phyloP scores from a whole-genome alignment of 2,888 invertebrate genomes.

The Athrips mouffetella region DNA sequence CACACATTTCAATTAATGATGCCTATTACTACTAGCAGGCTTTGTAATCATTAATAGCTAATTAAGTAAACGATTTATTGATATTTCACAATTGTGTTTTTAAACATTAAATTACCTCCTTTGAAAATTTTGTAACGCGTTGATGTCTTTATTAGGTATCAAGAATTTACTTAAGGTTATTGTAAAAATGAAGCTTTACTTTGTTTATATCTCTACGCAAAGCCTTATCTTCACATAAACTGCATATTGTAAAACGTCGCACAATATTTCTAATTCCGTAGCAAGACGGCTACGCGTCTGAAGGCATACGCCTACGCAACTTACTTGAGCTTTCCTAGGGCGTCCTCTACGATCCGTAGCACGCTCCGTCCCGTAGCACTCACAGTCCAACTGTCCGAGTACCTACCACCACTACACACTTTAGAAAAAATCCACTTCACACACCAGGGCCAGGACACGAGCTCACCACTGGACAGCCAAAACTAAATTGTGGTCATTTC shows the following conservation, averaged over 20 bases:
- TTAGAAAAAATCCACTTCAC: conserved; percentile 23
- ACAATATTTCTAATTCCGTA: not conserved
- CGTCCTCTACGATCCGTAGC: conserved; percentile 54
- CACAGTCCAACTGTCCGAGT: conserved; percentile 37
- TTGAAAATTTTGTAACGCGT: too few relatives aligned
- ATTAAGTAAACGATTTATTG: not conserved
- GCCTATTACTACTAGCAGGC: conserved; percentile 5
- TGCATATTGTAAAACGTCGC: not conserved
- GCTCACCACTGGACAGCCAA: conserved; percentile 62
- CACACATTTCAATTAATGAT: conserved; percentile 21
- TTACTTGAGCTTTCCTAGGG: conserved; percentile 55
- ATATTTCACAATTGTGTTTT: too few relatives aligned
- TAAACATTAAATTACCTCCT: too few relatives aligned
- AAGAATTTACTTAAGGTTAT: not conserved
- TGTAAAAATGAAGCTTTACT: not conserved
- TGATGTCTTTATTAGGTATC: not conserved
- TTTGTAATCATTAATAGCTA: not conserved
- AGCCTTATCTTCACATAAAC: not conserved
- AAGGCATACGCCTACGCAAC: conserved; percentile 27
- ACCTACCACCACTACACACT: conserved; percentile 41
- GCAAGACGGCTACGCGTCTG: conserved; percentile 14
- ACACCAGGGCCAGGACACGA: conserved; percentile 41
- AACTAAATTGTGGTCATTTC: conserved; percentile 72
- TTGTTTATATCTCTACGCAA: not conserved
- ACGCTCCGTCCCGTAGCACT: conserved; percentile 43